Percentiles rank a stretch among this genome's conserved stretches.
Evolutionary conservation across 1,140 invertebrate species (phyloP).

Genomic region (Neodiprion pinetum): DNA sequence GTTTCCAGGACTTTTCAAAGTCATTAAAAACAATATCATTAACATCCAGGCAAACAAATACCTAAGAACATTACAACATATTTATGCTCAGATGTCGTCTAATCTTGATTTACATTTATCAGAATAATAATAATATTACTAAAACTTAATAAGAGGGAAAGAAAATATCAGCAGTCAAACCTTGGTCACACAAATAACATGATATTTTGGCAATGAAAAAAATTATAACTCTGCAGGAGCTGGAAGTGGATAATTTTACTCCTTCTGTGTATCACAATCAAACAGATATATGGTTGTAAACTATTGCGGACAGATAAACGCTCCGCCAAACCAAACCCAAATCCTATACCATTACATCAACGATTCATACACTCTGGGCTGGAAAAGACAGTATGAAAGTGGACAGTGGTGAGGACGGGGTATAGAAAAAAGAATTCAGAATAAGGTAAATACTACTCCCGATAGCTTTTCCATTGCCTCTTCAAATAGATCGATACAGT

Average conservation of each 20-base stretch:
- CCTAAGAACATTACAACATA: too few relatives aligned
- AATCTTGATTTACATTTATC: too few relatives aligned
- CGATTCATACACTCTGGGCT: conserved; percentile 58
- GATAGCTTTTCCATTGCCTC: conserved; percentile 32
- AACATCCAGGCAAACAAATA: too few relatives aligned
- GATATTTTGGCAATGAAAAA: too few relatives aligned
- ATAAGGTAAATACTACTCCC: conserved; percentile 26
- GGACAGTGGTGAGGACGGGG: conserved; percentile 50
- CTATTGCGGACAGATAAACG: conserved; percentile 14
- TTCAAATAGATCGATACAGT: conserved; percentile 55
- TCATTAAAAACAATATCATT: too few relatives aligned
- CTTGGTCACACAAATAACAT: too few relatives aligned
- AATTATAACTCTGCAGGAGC: neutral
- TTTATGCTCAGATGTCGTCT: too few relatives aligned
- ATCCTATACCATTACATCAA: conserved; percentile 53
- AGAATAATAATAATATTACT: too few relatives aligned
- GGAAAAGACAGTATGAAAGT: conserved; percentile 33
- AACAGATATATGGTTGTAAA: neutral
- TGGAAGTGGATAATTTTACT: conserved; percentile 10
- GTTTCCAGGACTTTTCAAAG: neutral
- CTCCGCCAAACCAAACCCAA: conserved; percentile 19
- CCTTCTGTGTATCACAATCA: neutral
- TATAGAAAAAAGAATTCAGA: conserved; percentile 31
- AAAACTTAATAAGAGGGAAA: too few relatives aligned
- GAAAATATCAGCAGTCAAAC: too few relatives aligned